Evolutionary conservation across 2,113 vertebrate genomes (phyloP).

Genomic region (Numida meleagris): DNA sequence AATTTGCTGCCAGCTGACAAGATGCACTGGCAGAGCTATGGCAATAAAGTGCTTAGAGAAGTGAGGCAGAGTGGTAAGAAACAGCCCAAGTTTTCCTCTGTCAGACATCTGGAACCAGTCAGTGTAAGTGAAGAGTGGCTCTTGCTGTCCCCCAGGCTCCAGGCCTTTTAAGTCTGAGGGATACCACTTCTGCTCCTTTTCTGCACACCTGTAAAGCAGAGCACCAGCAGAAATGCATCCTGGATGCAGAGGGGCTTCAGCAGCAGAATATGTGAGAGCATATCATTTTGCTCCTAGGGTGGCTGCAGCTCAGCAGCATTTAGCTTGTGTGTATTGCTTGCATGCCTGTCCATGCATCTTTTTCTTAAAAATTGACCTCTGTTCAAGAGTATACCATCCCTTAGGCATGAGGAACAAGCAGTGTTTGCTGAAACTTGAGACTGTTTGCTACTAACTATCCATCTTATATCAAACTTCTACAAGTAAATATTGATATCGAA

Average conservation of each 20-base stretch:
- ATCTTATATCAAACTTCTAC: not conserved
- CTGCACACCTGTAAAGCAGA: rapidly evolving
- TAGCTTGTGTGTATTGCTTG: not conserved
- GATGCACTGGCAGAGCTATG: not conserved
- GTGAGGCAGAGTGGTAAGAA: not conserved
- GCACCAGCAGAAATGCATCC: not conserved
- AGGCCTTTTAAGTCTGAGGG: not conserved
- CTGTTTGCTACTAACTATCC: not conserved
- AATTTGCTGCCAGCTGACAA: not conserved
- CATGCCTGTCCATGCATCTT: not conserved
- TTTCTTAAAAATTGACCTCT: not conserved
- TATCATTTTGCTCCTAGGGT: not conserved
- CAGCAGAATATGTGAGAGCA: not conserved
- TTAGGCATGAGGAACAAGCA: not conserved
- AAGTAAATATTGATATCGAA: not conserved
- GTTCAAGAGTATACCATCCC: not conserved
- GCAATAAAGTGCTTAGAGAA: not conserved
- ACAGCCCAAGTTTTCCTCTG: not conserved
- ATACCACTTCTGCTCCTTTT: not conserved
- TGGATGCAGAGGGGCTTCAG: not conserved
- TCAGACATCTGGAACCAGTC: rapidly evolving
- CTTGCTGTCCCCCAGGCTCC: not conserved
- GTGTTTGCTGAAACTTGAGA: not conserved
- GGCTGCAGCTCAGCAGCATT: not conserved
- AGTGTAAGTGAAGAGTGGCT: not conserved